These are phyloP conservation scores for Thelaira solivaga DNA, from an alignment of 2,888 invertebrate genomes.

Conservation along the genomic window DNA sequence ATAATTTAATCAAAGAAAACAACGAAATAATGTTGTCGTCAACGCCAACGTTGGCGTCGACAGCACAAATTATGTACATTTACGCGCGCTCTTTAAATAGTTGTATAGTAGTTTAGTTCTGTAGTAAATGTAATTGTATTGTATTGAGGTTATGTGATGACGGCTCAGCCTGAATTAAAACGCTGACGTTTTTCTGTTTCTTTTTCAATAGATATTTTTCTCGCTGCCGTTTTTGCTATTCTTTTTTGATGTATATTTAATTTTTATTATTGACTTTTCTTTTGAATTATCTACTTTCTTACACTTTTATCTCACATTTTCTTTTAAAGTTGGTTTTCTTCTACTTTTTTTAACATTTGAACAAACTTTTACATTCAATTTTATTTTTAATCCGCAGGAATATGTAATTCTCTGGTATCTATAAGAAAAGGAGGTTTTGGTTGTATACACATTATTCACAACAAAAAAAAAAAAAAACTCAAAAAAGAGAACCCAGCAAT, in stretches of 20 bases:
- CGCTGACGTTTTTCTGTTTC: conserved; percentile 42
- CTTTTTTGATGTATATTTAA: conserved; percentile 38
- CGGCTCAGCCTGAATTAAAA: conserved; percentile 42
- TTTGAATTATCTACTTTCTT: conserved; percentile 54
- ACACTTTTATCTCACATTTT: conserved; percentile 50
- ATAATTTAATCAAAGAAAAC: conserved; percentile 12
- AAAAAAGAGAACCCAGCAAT: conserved; percentile 16
- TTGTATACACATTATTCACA: conserved; percentile 45
- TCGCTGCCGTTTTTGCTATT: conserved; percentile 65
- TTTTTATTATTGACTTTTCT: conserved; percentile 60
- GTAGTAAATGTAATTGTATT: conserved; percentile 11
- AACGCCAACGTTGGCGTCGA: conserved; percentile 8
- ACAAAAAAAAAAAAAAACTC: not conserved
- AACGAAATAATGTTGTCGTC: not conserved
- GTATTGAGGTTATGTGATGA: conserved; percentile 57
- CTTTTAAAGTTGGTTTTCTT: conserved; percentile 18
- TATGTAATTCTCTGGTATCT: not conserved
- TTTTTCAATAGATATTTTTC: conserved; percentile 40
- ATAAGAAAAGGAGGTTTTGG: conserved; percentile 5
- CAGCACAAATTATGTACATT: conserved; percentile 36
- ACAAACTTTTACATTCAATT: conserved; percentile 19
- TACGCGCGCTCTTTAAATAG: conserved; percentile 51
- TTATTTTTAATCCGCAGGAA: conserved; percentile 20
- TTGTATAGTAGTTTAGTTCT: conserved; percentile 8
- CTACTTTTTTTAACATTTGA: conserved; percentile 11